These are phyloP conservation scores for Pomacea canaliculata DNA, from an alignment of 2,888 invertebrate genomes.

Conservation along the genomic window DNA sequence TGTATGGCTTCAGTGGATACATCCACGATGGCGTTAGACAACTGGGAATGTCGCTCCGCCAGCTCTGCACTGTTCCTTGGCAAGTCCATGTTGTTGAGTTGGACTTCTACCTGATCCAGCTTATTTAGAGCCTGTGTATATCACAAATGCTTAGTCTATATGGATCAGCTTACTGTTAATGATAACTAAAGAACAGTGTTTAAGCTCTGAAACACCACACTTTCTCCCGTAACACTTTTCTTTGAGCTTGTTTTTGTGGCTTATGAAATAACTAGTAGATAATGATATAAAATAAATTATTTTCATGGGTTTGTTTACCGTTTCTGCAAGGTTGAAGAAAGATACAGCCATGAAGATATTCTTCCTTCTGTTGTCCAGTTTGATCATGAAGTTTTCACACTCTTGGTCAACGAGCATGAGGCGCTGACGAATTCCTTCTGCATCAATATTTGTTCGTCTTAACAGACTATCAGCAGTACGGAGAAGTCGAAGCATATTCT, in stretches of 20 bases:
- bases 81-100: constrained; percentile 78
- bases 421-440: constrained; percentile 63
- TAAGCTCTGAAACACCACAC: too few relatives aligned
- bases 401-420: constrained; percentile 65
- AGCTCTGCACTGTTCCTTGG: constrained; percentile 78
- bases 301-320: constrained; percentile 71
- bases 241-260: too few relatives aligned
- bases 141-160: constrained; percentile 14
- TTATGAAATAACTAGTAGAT: too few relatives aligned
- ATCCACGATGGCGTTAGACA: constrained; percentile 77
- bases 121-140: constrained; percentile 77
- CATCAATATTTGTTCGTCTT: constrained; percentile 78
- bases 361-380: constrained; percentile 79
- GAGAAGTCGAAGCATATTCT: constrained; percentile 81
- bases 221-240: too few relatives aligned
- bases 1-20: constrained; percentile 78
- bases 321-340: constrained; percentile 80
- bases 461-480: constrained; percentile 83
- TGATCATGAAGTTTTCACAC: constrained; percentile 77
- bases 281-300: too few relatives aligned
- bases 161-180: too few relatives aligned
- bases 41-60: constrained; percentile 78
- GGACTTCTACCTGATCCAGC: constrained; percentile 82
- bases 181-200: too few relatives aligned
- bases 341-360: constrained; percentile 78